Conservation (phyloP, 2,797 vertebrate genomes). For the Typhlichthys subterraneus region DNA sequence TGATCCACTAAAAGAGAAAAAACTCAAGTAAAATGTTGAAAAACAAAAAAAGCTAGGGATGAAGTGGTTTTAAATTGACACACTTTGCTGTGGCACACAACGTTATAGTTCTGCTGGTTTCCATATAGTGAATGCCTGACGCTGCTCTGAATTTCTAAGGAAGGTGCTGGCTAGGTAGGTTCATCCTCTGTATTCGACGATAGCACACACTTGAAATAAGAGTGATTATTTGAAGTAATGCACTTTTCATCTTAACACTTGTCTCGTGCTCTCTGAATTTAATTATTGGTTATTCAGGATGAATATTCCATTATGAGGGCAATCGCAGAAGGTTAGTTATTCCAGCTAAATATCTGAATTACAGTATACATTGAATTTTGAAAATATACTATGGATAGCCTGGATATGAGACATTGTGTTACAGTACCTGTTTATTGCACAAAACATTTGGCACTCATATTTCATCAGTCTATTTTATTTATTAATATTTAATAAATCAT, state of each 20-base stretch:
- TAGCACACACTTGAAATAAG: conserved; percentile 19
- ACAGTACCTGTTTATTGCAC: conserved; percentile 11
- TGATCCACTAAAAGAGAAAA: too few species aligned
- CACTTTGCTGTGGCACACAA: conserved; percentile 16
- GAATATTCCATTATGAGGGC: conserved; percentile 37
- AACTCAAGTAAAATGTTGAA: too few species aligned
- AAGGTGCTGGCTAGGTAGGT: conserved; percentile 28
- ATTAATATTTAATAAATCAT: conserved; percentile 32
- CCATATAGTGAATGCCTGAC: conserved; percentile 53
- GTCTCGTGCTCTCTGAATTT: conserved; percentile 29
- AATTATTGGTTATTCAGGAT: conserved; percentile 34
- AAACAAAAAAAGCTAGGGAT: too few species aligned
- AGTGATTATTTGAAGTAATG: conserved; percentile 35
- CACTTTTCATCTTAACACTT: conserved; percentile 24
- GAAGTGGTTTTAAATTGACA: conserved; percentile 55
- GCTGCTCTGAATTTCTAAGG: conserved; percentile 28
- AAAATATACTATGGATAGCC: neutral
- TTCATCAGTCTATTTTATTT: conserved; percentile 30
- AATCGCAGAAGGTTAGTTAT: conserved; percentile 15
- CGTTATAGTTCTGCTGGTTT: conserved; percentile 31
- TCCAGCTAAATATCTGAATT: neutral
- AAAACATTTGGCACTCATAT: conserved; percentile 16
- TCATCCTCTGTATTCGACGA: conserved; percentile 44
- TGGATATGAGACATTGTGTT: neutral
- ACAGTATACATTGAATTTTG: neutral